Evolutionary conservation across 2,888 invertebrate genomes (phyloP).

Genomic region (Notodonta ziczac): DNA sequence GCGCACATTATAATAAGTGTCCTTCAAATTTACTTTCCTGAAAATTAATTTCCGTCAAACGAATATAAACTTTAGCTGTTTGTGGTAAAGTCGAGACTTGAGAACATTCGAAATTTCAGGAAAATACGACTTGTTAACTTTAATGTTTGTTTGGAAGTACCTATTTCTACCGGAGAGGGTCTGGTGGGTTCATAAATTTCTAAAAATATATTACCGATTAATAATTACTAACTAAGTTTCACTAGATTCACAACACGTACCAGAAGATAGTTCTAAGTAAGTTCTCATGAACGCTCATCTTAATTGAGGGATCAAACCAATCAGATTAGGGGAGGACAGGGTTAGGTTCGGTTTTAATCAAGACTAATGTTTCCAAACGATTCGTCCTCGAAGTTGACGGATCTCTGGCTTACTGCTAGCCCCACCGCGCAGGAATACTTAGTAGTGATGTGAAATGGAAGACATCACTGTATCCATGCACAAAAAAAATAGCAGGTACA

Average conservation of each 20-base stretch:
- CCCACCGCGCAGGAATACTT: not conserved
- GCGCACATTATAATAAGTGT: slow-evolving; percentile 24
- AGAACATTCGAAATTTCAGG: not conserved
- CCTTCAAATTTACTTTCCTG: slow-evolving; percentile 19
- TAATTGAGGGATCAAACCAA: not conserved
- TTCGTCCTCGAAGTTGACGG: slow-evolving; percentile 22
- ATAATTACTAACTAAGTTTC: too few species aligned
- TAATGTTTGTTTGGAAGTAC: too few species aligned
- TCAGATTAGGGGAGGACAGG: slow-evolving; percentile 1
- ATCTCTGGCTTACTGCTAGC: slow-evolving; percentile 16
- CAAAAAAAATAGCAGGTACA: too few species aligned
- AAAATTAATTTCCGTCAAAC: slow-evolving; percentile 10
- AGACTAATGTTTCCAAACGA: slow-evolving; percentile 11
- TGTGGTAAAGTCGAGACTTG: slow-evolving; percentile 20
- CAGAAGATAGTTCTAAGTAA: not conserved
- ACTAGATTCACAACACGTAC: too few species aligned
- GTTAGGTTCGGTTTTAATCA: slow-evolving; percentile 11
- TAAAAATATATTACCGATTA: too few species aligned
- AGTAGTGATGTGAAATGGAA: too few species aligned
- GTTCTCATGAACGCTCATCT: not conserved
- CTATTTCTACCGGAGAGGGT: too few species aligned
- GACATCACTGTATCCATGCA: too few species aligned
- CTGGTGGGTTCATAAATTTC: too few species aligned
- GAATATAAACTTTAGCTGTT: slow-evolving; percentile 24
- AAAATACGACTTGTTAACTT: not conserved